These are phyloP conservation scores for Leucophenga varia DNA, from an alignment of 1,140 invertebrate genomes.

Conservation along the genomic window DNA sequence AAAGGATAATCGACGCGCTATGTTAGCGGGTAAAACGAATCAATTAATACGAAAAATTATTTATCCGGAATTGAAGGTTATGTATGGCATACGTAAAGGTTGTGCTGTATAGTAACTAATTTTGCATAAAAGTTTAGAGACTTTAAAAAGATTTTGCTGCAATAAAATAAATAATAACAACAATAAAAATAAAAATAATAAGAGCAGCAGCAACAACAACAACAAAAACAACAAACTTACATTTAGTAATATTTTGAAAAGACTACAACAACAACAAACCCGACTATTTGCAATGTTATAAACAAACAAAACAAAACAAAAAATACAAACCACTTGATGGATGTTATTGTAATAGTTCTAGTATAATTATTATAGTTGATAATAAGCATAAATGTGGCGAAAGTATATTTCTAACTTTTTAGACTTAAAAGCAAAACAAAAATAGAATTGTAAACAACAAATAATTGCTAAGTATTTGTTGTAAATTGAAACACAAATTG, in stretches of 20 bases:
- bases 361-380: too few species aligned
- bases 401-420: neutral
- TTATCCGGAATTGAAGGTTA: constrained; percentile 78
- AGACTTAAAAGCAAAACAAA: constrained; percentile 4
- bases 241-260: neutral
- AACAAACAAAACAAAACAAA: constrained; percentile 5
- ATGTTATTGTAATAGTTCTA: too few species aligned
- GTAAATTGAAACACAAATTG: too few species aligned
- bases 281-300: constrained; percentile 46
- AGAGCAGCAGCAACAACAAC: constrained; percentile 3
- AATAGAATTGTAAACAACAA: too few species aligned
- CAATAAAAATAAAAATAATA: neutral
- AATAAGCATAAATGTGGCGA: too few species aligned
- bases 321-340: too few species aligned
- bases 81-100: constrained; percentile 77
- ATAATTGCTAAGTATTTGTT: too few species aligned
- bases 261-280: constrained; percentile 12
- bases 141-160: constrained; percentile 5
- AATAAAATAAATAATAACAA: too few species aligned
- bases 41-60: constrained; percentile 78
- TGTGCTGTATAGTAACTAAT: constrained; percentile 73
- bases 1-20: constrained; percentile 73
- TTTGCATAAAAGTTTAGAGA: constrained; percentile 42
- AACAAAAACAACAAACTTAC: neutral
- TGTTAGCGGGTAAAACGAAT: constrained; percentile 76